Evolutionary conservation across 2,113 vertebrate genomes (phyloP), one percentile per base, ranked within the genome.

Genomic region (Nematolebias whitei): DNA sequence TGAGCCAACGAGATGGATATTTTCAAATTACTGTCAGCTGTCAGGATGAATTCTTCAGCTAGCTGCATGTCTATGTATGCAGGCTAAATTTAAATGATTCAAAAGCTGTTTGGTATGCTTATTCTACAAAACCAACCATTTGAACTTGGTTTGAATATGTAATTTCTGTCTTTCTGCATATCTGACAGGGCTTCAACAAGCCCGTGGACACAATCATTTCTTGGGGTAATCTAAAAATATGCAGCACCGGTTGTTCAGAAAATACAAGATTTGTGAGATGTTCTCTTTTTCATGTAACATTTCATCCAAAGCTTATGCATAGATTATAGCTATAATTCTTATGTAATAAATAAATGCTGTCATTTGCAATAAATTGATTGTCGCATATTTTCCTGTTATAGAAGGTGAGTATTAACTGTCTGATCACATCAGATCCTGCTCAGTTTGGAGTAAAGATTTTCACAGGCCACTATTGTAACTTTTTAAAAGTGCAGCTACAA

Each of bases 21-120:
- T 59, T 40, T 47, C 38, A 1, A 44, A 47, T 24, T 16, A 9
- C 26, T 55, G 38, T 39, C 32, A 22, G 26, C 19, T 35, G 39
- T 57, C 45, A 15, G 20, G 39, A 8, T 22, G 10, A 53, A 35
- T 47, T 70, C 22, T 12, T 39, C 19, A 50, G 19, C 19, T 44
- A 45, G 22, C 22, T 43, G 7, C 45, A 38, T 68, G 24, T 58
- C 53, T 64, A 38, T 68, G 24, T 58, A 48, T 64, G 52, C 63
- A 16, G 44, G 20, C 32, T 56, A 1, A 12, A 18, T 44, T 68
- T 39, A 44, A 49, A 19, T 32, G 57, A 53, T 41, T 48, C 4
- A 59, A 49, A 73, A 4, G 23, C 35, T 12, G 24, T 70, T 54
- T 67, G 41, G 16, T 62, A 24, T 52, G 20, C 47, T 67, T 41